Evolutionary conservation across 2,797 vertebrate species (phyloP), one percentile per base, ranked within the genome.

Genomic region (Pachyuromys duprasi): DNA sequence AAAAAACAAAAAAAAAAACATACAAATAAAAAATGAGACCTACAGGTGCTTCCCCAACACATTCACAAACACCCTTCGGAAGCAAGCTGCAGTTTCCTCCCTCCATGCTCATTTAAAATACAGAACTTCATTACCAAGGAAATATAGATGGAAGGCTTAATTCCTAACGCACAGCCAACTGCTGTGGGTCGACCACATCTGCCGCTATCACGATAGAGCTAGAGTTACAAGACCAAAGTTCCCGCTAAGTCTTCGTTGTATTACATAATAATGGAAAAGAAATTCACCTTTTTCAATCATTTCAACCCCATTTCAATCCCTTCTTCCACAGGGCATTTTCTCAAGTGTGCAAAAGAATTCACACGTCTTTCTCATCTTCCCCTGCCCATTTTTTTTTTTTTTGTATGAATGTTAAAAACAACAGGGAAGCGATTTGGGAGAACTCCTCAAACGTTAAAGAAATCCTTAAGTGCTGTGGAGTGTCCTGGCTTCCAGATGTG

Each of bases 201-300:
- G 60, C 42, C 33, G 22, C 75, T 67, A 78, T 24, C 76, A 96
- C 39, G n/a, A 28, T 13, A 4, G 33, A 63, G 80, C 75, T 65
- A 91, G 18, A 89, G 72, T 92, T 84, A 90, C 67, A 82, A 79
- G 53, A 39, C 42, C 86, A 7, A 20, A 81, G 76, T 93, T 86
- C 92, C 83, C 62, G 67, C 63, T 63, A 92, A 93, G 91, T 88
- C 49, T 69, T 93, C 86, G 24, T 87, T 91, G 81, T 12, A 93
- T 93, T 89, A 94, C 1, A 5, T 92, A 93, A 96, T 18, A 83
- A 18, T 24, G 31, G 14, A 26, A 8, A 75, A 91, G 89, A 95
- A 94, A 95, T 88, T 94, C 83, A 95, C 90, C 70, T 89, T 97
- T 93, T 84, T 42, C 80, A 74, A 84, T 94, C 65, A 89, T 74